Percentiles rank a stretch among this genome's conserved stretches.
Evolutionary conservation across 2,113 vertebrate genomes (phyloP).

Genomic region (Theristicus caerulescens): DNA sequence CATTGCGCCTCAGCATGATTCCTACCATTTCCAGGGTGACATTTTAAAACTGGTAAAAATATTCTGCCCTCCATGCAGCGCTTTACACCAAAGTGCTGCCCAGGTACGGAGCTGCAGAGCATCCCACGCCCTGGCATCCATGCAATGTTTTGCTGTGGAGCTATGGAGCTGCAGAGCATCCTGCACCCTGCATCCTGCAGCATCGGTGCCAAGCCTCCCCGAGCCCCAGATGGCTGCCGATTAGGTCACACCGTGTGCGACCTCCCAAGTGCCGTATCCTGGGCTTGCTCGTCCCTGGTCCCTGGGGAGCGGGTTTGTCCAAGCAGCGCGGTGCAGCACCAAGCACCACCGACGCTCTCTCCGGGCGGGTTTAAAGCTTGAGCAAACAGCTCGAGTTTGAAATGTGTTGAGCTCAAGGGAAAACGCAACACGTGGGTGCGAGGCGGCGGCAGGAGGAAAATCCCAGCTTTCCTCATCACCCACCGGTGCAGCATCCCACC

Average conservation of each 20-base stretch:
- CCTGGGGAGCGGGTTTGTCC: neutral
- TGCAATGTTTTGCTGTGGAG: neutral
- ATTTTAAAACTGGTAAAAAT: neutral
- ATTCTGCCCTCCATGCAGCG: neutral
- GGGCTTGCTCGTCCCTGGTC: neutral
- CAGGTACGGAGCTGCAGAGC: neutral
- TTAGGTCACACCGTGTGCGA: accelerated
- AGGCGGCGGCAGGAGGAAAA: neutral
- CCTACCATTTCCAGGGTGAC: neutral
- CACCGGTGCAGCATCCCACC: neutral
- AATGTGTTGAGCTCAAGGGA: neutral
- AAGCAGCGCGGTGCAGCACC: accelerated
- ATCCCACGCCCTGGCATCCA: neutral
- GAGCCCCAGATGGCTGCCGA: accelerated
- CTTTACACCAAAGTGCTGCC: neutral
- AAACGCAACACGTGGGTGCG: neutral
- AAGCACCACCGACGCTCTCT: neutral
- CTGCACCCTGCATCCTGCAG: neutral
- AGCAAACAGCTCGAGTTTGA: neutral
- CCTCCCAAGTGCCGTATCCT: accelerated
- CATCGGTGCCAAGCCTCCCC: accelerated
- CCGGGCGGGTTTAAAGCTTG: neutral
- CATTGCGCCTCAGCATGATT: accelerated
- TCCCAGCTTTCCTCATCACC: neutral
- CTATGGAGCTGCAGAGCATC: neutral